phyloP scores from a whole-genome alignment of 2,113 vertebrate genomes.

The Sarotherodon lohbergeri region DNA sequence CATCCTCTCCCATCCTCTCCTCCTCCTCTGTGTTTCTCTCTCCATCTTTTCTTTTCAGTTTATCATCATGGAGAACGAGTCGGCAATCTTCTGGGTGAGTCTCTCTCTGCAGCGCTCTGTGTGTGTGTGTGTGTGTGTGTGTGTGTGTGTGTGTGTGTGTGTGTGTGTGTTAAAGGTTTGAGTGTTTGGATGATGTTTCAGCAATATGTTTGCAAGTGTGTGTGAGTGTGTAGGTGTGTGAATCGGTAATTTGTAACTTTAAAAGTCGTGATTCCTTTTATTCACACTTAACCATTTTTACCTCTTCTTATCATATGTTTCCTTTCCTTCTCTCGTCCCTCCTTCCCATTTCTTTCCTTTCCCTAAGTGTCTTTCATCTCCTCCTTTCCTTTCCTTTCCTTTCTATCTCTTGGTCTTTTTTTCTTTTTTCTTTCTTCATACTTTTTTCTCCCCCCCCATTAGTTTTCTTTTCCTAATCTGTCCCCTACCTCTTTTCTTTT shows the following conservation, averaged over 20 bases:
- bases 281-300: not conserved
- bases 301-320: not conserved
- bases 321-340: not conserved
- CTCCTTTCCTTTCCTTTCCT: not conserved
- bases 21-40: not conserved
- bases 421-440: not conserved
- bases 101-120: constrained; percentile 9
- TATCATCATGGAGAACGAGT: constrained; percentile 58
- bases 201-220: not conserved
- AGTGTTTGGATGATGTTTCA: not conserved
- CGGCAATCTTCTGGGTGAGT: constrained; percentile 62
- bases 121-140: not conserved
- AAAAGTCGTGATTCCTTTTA: constrained; percentile 14
- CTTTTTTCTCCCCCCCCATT: not conserved
- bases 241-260: constrained; percentile 32
- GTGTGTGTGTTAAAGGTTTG: not conserved
- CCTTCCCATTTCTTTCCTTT: not conserved
- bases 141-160: not conserved
- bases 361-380: not conserved
- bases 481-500: not conserved
- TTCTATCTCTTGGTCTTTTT: not conserved
- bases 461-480: not conserved
- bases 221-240: not conserved
- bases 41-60: constrained; percentile 42
- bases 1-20: not conserved